These are phyloP conservation scores for Capra hircus DNA, from an alignment of 2,113 vertebrate genomes.

Conservation along the genomic window DNA sequence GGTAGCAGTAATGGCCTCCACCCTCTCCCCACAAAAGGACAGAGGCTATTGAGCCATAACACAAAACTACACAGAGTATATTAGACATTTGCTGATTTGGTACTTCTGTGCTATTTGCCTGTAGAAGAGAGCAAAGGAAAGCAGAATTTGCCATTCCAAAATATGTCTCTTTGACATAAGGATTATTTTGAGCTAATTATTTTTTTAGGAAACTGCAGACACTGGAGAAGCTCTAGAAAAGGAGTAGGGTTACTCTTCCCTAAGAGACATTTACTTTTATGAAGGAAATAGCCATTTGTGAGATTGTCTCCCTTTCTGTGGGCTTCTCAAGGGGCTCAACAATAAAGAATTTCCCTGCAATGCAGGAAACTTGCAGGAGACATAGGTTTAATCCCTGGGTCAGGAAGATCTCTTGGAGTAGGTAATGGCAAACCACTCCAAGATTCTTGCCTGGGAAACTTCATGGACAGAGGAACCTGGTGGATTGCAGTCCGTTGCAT, in stretches of 20 bases:
- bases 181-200: background rate
- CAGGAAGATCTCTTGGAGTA: background rate
- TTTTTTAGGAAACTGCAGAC: background rate
- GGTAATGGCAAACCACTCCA: background rate
- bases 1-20: background rate
- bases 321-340: background rate
- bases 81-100: background rate
- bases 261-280: background rate
- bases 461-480: background rate
- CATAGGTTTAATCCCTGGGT: background rate
- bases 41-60: background rate
- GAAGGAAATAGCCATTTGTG: background rate
- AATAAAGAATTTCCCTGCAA: background rate
- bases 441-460: background rate
- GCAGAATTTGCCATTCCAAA: background rate
- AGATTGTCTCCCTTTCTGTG: background rate
- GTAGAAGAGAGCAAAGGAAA: background rate
- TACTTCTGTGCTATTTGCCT: background rate
- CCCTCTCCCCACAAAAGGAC: background rate
- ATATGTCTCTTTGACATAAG: background rate
- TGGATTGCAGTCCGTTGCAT: accelerated
- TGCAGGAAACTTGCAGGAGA: background rate
- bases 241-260: background rate
- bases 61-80: background rate
- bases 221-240: background rate